Evolutionary conservation across 2,888 invertebrate genomes (phyloP).

Genomic region (Leptopilina drosophilae): DNA sequence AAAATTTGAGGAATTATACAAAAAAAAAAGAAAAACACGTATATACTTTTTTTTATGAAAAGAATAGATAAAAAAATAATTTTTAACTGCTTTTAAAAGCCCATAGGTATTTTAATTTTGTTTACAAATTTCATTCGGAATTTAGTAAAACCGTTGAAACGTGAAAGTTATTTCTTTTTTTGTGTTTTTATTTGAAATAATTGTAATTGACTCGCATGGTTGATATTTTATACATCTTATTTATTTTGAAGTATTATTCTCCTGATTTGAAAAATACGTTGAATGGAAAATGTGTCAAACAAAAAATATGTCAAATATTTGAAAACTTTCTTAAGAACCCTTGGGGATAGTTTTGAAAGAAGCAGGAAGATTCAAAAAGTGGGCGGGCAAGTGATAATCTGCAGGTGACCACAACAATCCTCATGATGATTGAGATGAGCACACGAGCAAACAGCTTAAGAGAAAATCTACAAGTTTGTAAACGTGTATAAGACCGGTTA

Average conservation of each 20-base stretch:
- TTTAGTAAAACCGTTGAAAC: too few species aligned
- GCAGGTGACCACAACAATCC: slow-evolving; percentile 72
- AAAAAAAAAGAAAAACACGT: too few species aligned
- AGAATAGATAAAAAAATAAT: too few species aligned
- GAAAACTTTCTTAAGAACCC: slow-evolving; percentile 35
- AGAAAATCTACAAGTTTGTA: slow-evolving; percentile 69
- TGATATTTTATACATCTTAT: too few species aligned
- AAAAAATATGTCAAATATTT: slow-evolving; percentile 16
- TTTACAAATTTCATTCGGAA: too few species aligned
- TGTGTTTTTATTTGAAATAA: too few species aligned
- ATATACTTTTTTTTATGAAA: too few species aligned
- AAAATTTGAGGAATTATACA: too few species aligned
- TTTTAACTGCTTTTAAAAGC: too few species aligned
- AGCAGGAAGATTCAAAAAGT: slow-evolving; percentile 52
- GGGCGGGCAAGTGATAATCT: slow-evolving; percentile 74
- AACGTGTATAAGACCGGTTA: slow-evolving; percentile 66
- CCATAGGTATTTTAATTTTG: too few species aligned
- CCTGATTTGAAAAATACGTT: neutral
- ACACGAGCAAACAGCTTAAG: slow-evolving; percentile 58
- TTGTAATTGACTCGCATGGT: too few species aligned
- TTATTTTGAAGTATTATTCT: neutral
- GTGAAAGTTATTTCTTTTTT: too few species aligned
- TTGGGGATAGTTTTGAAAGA: slow-evolving; percentile 45
- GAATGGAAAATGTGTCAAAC: slow-evolving; percentile 17
- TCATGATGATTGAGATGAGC: slow-evolving; percentile 51